Evolutionary conservation across 2,113 vertebrate genomes (phyloP).

Genomic region (zebrafish (Danio rerio)): DNA sequence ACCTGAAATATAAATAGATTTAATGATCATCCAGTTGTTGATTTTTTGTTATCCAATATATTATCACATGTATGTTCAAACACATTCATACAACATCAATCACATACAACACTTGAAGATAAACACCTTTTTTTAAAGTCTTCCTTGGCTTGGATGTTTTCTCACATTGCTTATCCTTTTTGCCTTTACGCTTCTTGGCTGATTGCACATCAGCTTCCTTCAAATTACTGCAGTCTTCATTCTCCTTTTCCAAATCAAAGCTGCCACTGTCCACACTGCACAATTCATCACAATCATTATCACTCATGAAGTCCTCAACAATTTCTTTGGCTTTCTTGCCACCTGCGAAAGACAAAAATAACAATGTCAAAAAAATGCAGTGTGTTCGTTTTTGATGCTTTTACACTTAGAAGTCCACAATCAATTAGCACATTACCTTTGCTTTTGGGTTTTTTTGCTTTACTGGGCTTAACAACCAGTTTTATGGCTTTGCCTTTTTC

Average conservation of each 20-base stretch:
- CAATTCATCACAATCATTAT: conserved; percentile 51
- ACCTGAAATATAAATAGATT: neutral
- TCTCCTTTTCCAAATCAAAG: conserved; percentile 47
- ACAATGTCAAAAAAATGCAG: too few relatives aligned
- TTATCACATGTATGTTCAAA: too few relatives aligned
- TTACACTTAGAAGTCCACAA: neutral
- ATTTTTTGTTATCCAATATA: too few relatives aligned
- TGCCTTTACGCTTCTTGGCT: conserved; percentile 47
- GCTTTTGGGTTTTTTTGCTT: conserved; percentile 32
- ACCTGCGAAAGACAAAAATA: conserved; percentile 28
- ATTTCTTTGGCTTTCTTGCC: conserved; percentile 59
- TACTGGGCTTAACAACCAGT: conserved; percentile 42
- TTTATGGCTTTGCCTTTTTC: conserved; percentile 46
- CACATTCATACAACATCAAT: too few relatives aligned
- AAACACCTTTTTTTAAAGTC: conserved; percentile 10
- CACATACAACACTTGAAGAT: neutral
- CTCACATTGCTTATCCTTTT: conserved; percentile 6
- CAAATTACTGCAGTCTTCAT: conserved; percentile 24
- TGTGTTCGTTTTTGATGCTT: too few relatives aligned
- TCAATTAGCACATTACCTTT: conserved; percentile 38
- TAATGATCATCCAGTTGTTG: too few relatives aligned
- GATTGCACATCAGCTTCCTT: neutral
- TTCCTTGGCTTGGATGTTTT: conserved; percentile 40
- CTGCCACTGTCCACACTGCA: conserved; percentile 5
- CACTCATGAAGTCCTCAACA: conserved; percentile 53